Evolutionary conservation across 2,888 invertebrate genomes (phyloP).

Genomic region (Eueremaeus valkanovi): DNA sequence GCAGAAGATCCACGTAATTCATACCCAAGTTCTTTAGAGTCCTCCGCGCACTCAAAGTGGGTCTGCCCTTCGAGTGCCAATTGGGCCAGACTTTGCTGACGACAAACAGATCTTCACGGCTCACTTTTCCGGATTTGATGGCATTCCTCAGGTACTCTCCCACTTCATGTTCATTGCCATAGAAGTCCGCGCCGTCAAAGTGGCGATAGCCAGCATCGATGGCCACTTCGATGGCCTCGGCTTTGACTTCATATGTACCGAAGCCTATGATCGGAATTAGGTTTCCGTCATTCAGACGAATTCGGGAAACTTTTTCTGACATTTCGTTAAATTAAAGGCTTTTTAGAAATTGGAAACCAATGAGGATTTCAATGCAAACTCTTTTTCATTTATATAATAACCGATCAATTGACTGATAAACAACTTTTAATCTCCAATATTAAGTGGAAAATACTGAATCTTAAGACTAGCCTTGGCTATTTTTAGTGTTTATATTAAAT

Average conservation of each 20-base stretch:
- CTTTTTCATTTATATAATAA: too few species aligned
- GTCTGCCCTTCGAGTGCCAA: slow-evolving; percentile 9
- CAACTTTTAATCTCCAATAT: too few species aligned
- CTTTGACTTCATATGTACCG: too few species aligned
- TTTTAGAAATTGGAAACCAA: too few species aligned
- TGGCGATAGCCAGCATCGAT: slow-evolving; percentile 52
- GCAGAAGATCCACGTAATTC: slow-evolving; percentile 50
- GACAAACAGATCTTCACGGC: slow-evolving; percentile 50
- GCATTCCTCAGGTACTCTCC: slow-evolving; percentile 52
- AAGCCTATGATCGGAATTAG: slow-evolving; percentile 14
- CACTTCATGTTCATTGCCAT: slow-evolving; percentile 54
- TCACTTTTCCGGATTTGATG: slow-evolving; percentile 51
- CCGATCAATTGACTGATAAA: too few species aligned
- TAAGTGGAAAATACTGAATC: too few species aligned
- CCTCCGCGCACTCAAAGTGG: background rate
- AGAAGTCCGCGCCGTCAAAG: slow-evolving; percentile 54
- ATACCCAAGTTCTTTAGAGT: slow-evolving; percentile 48
- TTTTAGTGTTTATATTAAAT: too few species aligned
- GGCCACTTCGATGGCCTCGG: slow-evolving; percentile 48
- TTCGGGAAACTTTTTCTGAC: background rate
- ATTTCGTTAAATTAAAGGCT: background rate
- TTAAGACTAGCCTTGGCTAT: too few species aligned
- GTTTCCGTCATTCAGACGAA: background rate
- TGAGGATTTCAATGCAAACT: too few species aligned
- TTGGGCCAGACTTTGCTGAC: slow-evolving; percentile 49